Conservation (phyloP, 35 echinoderm and acorn worm genomes). For the Anneissia japonica region DNA sequence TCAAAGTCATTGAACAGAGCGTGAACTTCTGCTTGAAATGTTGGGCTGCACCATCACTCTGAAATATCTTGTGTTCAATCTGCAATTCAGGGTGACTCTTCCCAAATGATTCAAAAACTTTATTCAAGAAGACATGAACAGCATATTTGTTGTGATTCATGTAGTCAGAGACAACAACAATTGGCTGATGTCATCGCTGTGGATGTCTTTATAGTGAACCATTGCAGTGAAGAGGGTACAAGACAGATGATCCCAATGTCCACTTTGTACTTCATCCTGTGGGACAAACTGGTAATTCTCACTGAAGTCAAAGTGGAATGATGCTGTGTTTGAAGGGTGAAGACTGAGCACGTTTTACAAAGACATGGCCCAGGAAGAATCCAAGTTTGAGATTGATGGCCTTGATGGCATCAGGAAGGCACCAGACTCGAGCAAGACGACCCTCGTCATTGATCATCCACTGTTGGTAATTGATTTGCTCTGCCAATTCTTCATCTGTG, state of each 20-base stretch:
- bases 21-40: conserved; percentile 22
- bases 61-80: conserved; percentile 3
- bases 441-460: conserved; percentile 33
- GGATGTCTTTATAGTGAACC: conserved; percentile 32
- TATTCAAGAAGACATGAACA: conserved; percentile 31
- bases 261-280: conserved; percentile 36
- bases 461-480: conserved; percentile 33
- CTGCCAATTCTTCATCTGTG: conserved; percentile 27
- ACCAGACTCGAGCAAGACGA: conserved; percentile 27
- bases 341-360: not conserved
- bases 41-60: conserved; percentile 24
- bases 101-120: not conserved
- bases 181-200: conserved; percentile 27
- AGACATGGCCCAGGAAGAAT: conserved; percentile 18
- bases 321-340: not conserved
- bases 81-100: conserved; percentile 18
- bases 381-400: conserved; percentile 24
- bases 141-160: conserved; percentile 44
- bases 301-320: conserved; percentile 17
- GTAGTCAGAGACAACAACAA: conserved; percentile 41
- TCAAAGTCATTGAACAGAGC: conserved; percentile 10
- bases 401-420: conserved; percentile 3
- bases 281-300: conserved; percentile 36
- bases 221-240: conserved; percentile 21
- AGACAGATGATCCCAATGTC: conserved; percentile 33